Evolutionary conservation across 2,888 invertebrate genomes (phyloP).

Genomic region (Thysanoteuthis rhombus): DNA sequence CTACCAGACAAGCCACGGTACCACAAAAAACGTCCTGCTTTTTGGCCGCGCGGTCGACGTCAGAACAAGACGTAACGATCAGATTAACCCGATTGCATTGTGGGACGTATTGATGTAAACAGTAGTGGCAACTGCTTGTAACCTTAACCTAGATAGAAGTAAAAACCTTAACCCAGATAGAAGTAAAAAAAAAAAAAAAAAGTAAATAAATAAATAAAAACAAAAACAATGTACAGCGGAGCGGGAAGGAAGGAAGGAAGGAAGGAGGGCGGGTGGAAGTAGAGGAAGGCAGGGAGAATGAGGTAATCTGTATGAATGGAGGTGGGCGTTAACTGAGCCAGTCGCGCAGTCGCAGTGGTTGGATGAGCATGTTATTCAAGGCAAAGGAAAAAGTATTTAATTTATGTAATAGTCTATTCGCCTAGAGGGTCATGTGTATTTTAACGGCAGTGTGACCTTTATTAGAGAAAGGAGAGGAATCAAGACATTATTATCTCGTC

Average conservation of each 20-base stretch:
- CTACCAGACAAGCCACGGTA: not conserved
- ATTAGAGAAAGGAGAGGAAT: not conserved
- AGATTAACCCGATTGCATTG: not conserved
- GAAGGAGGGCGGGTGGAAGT: not conserved
- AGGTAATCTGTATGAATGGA: not conserved
- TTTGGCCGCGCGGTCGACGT: not conserved
- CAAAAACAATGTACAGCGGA: not conserved
- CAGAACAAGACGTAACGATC: not conserved
- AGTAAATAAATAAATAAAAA: not conserved
- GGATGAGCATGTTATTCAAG: not conserved
- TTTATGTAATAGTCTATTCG: not conserved
- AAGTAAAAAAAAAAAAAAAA: too few relatives aligned
- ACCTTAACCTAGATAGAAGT: not conserved
- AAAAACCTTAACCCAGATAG: not conserved
- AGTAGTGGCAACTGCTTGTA: not conserved
- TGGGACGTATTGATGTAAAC: not conserved
- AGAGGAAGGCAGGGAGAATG: not conserved
- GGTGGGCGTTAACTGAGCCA: conserved; percentile 12
- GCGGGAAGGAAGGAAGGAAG: not conserved
- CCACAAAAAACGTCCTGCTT: not conserved
- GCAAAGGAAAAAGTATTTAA: not conserved
- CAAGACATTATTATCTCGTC: too few relatives aligned
- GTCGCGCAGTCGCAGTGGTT: not conserved
- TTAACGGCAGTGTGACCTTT: not conserved
- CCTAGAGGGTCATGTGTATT: not conserved